These are phyloP conservation scores for Neoaliturus tenellus DNA, from an alignment of 2,888 invertebrate genomes.

Conservation along the genomic window DNA sequence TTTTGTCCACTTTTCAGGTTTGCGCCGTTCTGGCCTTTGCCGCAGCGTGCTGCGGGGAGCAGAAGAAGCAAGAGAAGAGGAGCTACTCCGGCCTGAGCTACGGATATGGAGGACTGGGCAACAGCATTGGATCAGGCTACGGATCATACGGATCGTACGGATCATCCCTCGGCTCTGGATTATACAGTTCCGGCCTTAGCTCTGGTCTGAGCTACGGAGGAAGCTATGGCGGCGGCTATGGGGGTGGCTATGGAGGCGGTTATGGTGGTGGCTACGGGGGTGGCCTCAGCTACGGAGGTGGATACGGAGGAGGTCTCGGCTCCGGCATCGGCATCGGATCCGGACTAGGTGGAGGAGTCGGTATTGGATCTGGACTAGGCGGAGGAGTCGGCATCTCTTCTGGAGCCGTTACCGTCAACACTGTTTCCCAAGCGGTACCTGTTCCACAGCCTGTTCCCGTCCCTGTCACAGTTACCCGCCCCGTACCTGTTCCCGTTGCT, in stretches of 20 bases:
- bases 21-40: conserved; percentile 55
- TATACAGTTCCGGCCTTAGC: neutral
- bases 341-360: conserved; percentile 22
- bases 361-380: conserved; percentile 8
- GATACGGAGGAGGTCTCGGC: conserved; percentile 42
- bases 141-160: conserved; percentile 68
- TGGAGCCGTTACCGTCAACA: conserved; percentile 54
- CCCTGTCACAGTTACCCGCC: conserved; percentile 58
- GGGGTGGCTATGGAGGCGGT: conserved; percentile 39
- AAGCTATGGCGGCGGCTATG: conserved; percentile 26
- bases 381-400: conserved; percentile 26
- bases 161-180: neutral
- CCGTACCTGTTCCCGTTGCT: conserved; percentile 58
- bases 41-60: conserved; percentile 43
- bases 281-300: conserved; percentile 17
- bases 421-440: conserved; percentile 60
- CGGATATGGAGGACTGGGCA: conserved; percentile 10
- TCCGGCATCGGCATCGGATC: conserved; percentile 23
- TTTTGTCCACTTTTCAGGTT: conserved; percentile 57
- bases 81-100: conserved; percentile 17
- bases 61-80: conserved; percentile 61
- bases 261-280: conserved; percentile 31
- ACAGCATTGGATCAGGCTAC: conserved; percentile 1
- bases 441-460: conserved; percentile 60
- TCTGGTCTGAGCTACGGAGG: conserved; percentile 31